These are phyloP conservation scores for Zosterops hypoxanthus DNA, from an alignment of 2,113 vertebrate genomes.

Conservation along the genomic window DNA sequence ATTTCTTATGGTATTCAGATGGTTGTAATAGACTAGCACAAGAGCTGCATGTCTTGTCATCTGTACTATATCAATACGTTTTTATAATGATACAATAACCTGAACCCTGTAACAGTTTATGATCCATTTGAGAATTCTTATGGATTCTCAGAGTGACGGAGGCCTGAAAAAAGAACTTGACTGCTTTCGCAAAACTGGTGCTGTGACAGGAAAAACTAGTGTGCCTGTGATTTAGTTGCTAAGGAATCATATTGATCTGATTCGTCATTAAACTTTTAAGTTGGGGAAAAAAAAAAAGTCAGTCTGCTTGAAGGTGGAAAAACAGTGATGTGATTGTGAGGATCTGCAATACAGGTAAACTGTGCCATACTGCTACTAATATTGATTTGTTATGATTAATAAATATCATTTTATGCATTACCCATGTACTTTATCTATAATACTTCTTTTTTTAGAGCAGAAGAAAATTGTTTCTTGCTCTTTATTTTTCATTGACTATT, in stretches of 20 bases:
- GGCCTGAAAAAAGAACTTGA: slow-evolving; percentile 74
- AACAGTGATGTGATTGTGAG: slow-evolving; percentile 37
- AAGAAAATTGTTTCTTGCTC: slow-evolving; percentile 50
- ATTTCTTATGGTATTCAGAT: slow-evolving; percentile 35
- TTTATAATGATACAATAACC: slow-evolving; percentile 81
- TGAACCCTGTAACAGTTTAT: slow-evolving; percentile 78
- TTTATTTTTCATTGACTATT: slow-evolving; percentile 66
- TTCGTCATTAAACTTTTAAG: slow-evolving; percentile 78
- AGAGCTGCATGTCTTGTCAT: slow-evolving; percentile 68
- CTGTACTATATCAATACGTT: slow-evolving; percentile 74
- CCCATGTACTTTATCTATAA: slow-evolving; percentile 1
- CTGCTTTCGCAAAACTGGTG: slow-evolving; percentile 75
- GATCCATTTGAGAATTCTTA: slow-evolving; percentile 80
- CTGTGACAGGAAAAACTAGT: slow-evolving; percentile 71
- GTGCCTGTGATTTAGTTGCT: slow-evolving; percentile 73
- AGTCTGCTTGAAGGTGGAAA: slow-evolving; percentile 25
- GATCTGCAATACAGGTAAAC: slow-evolving; percentile 43
- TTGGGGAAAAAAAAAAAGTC: not conserved
- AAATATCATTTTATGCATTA: slow-evolving; percentile 59
- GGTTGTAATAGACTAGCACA: slow-evolving; percentile 28
- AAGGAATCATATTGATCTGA: slow-evolving; percentile 74
- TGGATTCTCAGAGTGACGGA: slow-evolving; percentile 75
- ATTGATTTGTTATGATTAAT: slow-evolving; percentile 63
- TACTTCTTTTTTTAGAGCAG: slow-evolving; percentile 37
- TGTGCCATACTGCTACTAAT: not conserved